A percentile compares a stretch with the other conserved stretches of the same genome.
Evolutionary conservation across 2,797 vertebrate genomes (phyloP).

Genomic region (Esox masquinongy): DNA sequence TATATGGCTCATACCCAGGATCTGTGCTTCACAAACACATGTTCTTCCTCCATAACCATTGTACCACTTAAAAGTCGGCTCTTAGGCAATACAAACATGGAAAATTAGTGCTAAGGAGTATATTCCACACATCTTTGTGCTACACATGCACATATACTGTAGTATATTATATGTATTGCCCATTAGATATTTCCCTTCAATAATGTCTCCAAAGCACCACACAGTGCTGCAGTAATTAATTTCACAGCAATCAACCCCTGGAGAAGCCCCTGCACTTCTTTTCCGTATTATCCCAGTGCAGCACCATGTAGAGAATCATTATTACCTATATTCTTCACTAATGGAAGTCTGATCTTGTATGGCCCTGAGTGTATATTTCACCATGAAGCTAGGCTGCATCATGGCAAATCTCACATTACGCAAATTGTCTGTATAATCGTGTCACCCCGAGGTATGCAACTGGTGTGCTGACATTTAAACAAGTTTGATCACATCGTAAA

Average conservation of each 20-base stretch:
- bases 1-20: no score
- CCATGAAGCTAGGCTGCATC: neutral
- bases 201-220: constrained; percentile 42
- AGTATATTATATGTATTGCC: neutral
- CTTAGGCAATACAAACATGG: no score
- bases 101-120: no score
- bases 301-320: constrained; percentile 19
- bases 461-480: no score
- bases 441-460: no score
- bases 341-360: constrained; percentile 23
- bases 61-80: no score
- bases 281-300: constrained; percentile 36
- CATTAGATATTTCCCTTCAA: constrained; percentile 37
- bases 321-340: constrained; percentile 51
- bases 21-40: no score
- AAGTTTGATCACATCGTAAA: no score
- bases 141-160: neutral
- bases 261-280: constrained; percentile 40
- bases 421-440: no score
- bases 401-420: no score
- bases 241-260: constrained; percentile 51
- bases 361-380: constrained; percentile 29
- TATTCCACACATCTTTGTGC: no score
- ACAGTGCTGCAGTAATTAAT: constrained; percentile 51
- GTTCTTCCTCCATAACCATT: no score